Evolutionary conservation across 2,797 vertebrate species (phyloP), one percentile per base, ranked within the genome.

Genomic region (Telmatherina bonti): DNA sequence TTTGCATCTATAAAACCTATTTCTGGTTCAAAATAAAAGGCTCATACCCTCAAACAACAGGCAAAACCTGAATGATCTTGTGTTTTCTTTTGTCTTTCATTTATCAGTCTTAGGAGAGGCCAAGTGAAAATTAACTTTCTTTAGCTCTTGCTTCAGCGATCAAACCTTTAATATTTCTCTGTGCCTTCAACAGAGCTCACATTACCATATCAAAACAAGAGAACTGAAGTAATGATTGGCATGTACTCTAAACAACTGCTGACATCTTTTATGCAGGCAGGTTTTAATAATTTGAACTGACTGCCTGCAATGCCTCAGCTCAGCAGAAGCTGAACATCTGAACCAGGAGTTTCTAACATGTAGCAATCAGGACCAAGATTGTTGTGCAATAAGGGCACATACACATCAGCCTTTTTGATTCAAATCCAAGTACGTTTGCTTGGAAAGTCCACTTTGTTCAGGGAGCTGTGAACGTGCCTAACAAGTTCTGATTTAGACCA

Each of bases 161-260:
- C 62, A 63, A 70, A 38, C 4, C 13, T 61, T 36, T 10, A 65
- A 72, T 72, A 72, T 81, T 57, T 81, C 15, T 38, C 27, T 35
- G 10, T 43, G 38, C 66, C 62, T 73, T 78, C 55, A 72, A 66
- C 70, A 67, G 68, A 84, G 55, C 70, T 58, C 30, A 38, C 69
- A 83, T 89, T 83, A 85, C 63, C 84, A 90, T 79, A 85, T 86
- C 67, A 91, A 90, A 81, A 89, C 80, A 80, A 66, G 74, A n/a
- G n/a, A n/a, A 24, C 75, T 69, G 7, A 12, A 68, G 70, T 59
- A 64, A 74, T 85, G 79, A 89, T 80, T 88, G 89, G 62, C 88
- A 72, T 67, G 86, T 81, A 80, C 75, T 70, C 78, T 62, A 78
- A 86, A 91, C 81, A 85, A 76, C 52, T 74, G 74, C 78, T 79